Percentiles rank a stretch among this genome's conserved stretches.
Conservation (phyloP, 2,113 vertebrate genomes). For the Atractosteus spatula region DNA sequence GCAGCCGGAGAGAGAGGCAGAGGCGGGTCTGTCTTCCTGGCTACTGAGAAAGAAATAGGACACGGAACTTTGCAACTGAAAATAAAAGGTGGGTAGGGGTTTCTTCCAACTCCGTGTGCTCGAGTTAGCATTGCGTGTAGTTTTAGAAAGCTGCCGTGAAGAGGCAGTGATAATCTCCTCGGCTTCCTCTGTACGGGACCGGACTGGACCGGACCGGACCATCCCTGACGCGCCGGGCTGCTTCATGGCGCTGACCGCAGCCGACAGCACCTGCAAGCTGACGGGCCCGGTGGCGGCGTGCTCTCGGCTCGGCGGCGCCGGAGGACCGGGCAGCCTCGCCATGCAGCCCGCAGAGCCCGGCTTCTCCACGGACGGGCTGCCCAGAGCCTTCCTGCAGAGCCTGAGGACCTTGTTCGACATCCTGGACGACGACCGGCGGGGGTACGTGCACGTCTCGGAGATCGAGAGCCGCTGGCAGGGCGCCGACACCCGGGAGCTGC, state of each 20-base stretch:
- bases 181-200: no score
- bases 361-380: conserved; percentile 72
- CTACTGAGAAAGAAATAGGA: background rate
- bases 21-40: background rate
- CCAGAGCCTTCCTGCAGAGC: conserved; percentile 85
- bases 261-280: conserved; percentile 48
- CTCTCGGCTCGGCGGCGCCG: conserved; percentile 25
- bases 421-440: conserved; percentile 80
- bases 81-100: no score
- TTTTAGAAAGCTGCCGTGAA: no score
- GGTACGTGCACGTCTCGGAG: conserved; percentile 87
- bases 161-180: no score
- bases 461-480: conserved; percentile 93
- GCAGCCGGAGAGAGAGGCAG: background rate
- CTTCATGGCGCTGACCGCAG: conserved; percentile 61
- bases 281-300: conserved; percentile 41
- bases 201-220: no score
- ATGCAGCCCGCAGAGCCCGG: conserved; percentile 56
- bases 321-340: conserved; percentile 20
- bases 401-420: conserved; percentile 90
- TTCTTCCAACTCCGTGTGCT: no score
- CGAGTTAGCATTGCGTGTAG: no score
- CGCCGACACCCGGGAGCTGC: conserved; percentile 74
- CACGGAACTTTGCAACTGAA: no score
- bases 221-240: background rate